Base-by-base conservation (phyloP, 2,888 invertebrate genomes). In the Malacosoma neustria region DNA sequence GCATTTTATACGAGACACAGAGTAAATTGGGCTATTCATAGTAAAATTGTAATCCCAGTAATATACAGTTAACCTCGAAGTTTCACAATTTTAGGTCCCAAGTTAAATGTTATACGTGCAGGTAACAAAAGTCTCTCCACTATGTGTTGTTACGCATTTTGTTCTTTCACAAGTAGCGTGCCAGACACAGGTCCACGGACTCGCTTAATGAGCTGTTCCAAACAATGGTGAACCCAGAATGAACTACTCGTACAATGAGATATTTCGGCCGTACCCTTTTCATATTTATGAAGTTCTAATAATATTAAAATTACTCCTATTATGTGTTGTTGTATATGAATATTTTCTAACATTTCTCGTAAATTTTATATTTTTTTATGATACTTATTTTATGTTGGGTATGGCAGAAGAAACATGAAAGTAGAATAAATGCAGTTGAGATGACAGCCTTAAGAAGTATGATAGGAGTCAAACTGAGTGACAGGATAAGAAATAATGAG, bases 171-270 rank as follows among this genome's bases (percentile, higher is more conserved):
- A 42, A 51, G 45, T 50, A 48, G 39, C 43, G 48, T 37, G 37
- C 39, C 38, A 41, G 42, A 38, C 34, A 32, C 29, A 35, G 37
- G 36, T 41, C 34, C 43, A 40, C 45, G 47, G 39, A 37, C 41
- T 15, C 41, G 49, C 38, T 52, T 55, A 61, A 61, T 61, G 54
- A 63, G 49, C 52, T 53, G 45, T 51, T 43, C 30, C 48, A 43
- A 32, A 32, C 12, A 32, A 13, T 32, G 32, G 11, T n/a, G n/a
- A 5, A 9, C 22, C 22, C 22, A 7, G 22, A 22, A 2, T 22
- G 22, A 22, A 22, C 11, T 1, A n/a, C n/a, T n/a, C n/a, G 22
- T 22, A 22, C 5, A 22, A 22, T 22, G 22, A 9, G 3, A 7
- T 22, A 22, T 22, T 7, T 22, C 22, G 22, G 5, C 22, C 5